These are phyloP conservation scores for Ophonus ardosiacus DNA, from an alignment of 2,888 invertebrate species.

Conservation along the genomic window DNA sequence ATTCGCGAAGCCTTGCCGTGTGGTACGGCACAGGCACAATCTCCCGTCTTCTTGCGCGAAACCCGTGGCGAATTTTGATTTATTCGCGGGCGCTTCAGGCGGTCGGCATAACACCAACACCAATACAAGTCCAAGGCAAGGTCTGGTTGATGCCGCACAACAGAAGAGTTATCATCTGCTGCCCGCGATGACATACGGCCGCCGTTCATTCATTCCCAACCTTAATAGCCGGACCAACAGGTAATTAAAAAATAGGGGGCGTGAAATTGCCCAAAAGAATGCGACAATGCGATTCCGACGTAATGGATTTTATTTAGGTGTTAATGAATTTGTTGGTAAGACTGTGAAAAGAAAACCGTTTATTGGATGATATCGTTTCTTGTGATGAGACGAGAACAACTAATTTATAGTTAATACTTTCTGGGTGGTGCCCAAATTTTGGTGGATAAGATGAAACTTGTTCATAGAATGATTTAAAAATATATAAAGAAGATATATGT, in stretches of 20 bases:
- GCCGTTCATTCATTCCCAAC: conserved; percentile 12
- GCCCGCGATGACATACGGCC: conserved; percentile 31
- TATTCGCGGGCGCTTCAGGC: not conserved
- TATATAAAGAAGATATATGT: no score
- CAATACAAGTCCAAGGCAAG: not conserved
- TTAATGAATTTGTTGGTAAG: not conserved
- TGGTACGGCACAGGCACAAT: not conserved
- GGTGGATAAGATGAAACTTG: no score
- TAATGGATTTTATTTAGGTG: not conserved
- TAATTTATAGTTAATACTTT: no score
- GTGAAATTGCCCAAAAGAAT: conserved; percentile 9
- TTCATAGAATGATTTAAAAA: no score
- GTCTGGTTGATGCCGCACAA: conserved; percentile 15
- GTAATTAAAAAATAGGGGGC: conserved; percentile 33
- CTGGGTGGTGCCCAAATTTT: no score
- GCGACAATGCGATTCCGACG: not conserved
- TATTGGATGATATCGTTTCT: no score
- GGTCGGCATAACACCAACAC: not conserved
- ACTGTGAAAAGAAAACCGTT: no score
- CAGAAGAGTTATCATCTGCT: conserved; percentile 47
- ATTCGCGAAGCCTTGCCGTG: not conserved
- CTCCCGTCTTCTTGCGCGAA: not conserved
- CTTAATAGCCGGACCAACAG: not conserved
- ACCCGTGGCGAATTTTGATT: conserved; percentile 14
- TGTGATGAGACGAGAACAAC: no score